Conservation (phyloP, 2,113 vertebrate species). For the Anseranas semipalmata region DNA sequence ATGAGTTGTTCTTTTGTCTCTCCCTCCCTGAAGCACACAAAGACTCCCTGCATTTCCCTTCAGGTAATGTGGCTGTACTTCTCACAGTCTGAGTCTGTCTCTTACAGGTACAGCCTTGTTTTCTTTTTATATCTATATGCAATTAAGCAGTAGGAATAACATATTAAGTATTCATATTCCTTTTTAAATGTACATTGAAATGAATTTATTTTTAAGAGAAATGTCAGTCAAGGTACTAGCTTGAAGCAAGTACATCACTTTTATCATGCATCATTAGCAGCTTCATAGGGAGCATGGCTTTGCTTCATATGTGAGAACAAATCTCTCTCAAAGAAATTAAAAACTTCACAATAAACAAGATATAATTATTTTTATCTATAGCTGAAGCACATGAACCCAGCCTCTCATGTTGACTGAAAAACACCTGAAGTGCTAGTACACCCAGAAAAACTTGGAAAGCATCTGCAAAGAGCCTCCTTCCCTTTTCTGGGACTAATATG, state of each 20-base stretch:
- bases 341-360: background rate
- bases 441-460: background rate
- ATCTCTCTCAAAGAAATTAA: background rate
- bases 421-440: background rate
- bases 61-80: background rate
- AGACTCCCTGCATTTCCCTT: background rate
- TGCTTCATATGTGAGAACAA: background rate
- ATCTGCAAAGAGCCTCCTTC: background rate
- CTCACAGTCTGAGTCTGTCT: fast-evolving
- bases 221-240: background rate
- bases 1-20: background rate
- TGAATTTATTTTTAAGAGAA: background rate
- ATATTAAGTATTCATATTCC: background rate
- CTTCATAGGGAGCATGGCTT: background rate
- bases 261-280: background rate
- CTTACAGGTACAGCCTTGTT: background rate
- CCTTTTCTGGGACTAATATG: fast-evolving
- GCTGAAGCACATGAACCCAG: background rate
- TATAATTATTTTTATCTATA: background rate
- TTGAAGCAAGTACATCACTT: background rate
- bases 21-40: background rate
- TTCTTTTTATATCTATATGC: background rate
- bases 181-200: slow-evolving; percentile 6
- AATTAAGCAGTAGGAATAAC: background rate
- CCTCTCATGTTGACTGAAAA: background rate